Base-by-base conservation (phyloP, 2,797 vertebrate species). In the Hydrocynus forskahlii region DNA sequence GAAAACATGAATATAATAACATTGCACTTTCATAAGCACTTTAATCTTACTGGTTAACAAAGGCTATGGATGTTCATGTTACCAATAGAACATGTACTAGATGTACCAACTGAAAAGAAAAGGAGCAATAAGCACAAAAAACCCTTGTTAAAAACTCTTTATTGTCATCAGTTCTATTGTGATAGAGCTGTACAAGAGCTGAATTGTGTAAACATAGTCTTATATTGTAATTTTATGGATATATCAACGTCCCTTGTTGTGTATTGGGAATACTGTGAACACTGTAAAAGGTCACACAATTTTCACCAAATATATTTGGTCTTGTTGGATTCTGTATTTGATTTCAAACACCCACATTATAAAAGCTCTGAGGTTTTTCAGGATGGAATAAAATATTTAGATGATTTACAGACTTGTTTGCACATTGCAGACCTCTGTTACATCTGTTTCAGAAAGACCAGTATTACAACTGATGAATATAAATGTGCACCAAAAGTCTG, bases 41-140 rank as follows among this genome's bases (percentile, higher is more conserved):
- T 13, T 76, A 43, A 54, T 23, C 66, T 76, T 70, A 13, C 25
- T 78, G 55, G 16, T 21, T 43, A 62, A 23, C 23, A 13, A 62
- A 25, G 12, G 23, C 10, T 23, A 0, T 9, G 21, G 59, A 62
- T 60, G 7, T 60, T 8, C 19, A 23, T n/a, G 7, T 21, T 59
- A 23, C n/a, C 55, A 60, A 25, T 60, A 21, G n/a, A n/a, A 19
- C 8, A 12, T 23, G 54, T 57, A n/a, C 19, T 57, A 17, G 57
- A 8, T 8, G 1, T 62, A 21, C 59, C 23, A 21, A 25, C 59
- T 25, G 59, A 62, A 12, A 62, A 7, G 25, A 25, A n/a, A 60
- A 60, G 7, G 0, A 10, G 2, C 10, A 7, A n/a, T 12, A 62
- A 25, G 60, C n/a, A 57, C 19, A 57, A 57, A 6, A 16, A 8